phyloP scores from a whole-genome alignment of 2,797 vertebrate genomes.

The Helicolenus hilgendorfi region DNA sequence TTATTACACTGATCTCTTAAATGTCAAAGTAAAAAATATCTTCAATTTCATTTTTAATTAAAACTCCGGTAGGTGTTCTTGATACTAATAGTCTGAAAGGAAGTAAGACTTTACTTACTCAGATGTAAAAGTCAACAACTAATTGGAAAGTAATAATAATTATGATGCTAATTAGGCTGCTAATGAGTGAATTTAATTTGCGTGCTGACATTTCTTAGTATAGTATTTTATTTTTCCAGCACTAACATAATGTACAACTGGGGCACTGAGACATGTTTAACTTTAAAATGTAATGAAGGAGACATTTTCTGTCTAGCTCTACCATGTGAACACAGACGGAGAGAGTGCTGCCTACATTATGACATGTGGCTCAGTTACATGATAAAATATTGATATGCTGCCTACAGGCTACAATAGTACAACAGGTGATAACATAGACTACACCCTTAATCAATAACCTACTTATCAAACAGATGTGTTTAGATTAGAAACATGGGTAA shows the following conservation, averaged over 20 bases:
- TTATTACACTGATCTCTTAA: neutral
- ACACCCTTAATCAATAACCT: neutral
- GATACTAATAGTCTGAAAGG: neutral
- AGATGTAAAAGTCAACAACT: neutral
- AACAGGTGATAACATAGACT: constrained; percentile 1
- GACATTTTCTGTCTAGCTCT: neutral
- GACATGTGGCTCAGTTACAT: constrained; percentile 17
- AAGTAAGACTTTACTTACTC: neutral
- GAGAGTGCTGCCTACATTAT: neutral
- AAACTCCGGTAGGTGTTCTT: neutral
- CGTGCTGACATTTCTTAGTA: neutral
- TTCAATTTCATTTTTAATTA: neutral
- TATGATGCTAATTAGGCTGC: neutral
- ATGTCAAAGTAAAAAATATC: constrained; percentile 25
- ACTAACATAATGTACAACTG: neutral
- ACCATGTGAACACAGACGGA: neutral
- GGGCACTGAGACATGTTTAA: neutral
- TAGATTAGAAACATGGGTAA: neutral
- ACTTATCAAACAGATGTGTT: neutral
- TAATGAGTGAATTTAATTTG: neutral
- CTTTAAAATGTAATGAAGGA: neutral
- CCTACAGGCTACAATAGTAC: neutral
- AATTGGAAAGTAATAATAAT: neutral
- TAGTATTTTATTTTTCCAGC: neutral
- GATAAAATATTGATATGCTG: constrained; percentile 33